Conservation (phyloP, 2,888 invertebrate species). For the Meghimatium bilineatum region DNA sequence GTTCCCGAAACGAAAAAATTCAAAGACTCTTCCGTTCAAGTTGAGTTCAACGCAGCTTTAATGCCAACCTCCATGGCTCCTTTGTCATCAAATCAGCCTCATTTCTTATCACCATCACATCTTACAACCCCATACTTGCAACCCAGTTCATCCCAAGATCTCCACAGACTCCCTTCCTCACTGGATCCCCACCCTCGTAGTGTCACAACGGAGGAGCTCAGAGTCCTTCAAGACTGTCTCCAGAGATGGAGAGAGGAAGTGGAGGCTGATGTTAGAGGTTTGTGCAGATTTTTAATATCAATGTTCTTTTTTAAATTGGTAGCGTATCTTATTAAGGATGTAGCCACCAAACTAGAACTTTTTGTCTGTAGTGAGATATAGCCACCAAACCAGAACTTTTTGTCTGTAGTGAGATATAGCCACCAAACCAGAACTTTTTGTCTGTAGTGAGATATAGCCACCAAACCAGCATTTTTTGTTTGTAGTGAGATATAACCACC, state of each 20-base stretch:
- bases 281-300: not conserved
- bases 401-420: too few species aligned
- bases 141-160: not conserved
- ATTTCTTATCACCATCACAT: not conserved
- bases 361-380: too few species aligned
- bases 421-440: too few species aligned
- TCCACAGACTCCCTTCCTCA: not conserved
- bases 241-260: constrained; percentile 77
- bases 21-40: constrained; percentile 45
- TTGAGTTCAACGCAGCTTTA: constrained; percentile 29
- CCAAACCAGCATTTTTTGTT: too few species aligned
- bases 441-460: too few species aligned
- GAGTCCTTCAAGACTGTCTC: constrained; percentile 76
- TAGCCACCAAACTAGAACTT: too few species aligned
- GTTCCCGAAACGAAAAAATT: constrained; percentile 46
- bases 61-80: constrained; percentile 11
- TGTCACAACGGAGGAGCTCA: constrained; percentile 73
- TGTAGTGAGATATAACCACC: too few species aligned
- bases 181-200: constrained; percentile 65
- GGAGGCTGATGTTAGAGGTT: constrained; percentile 76
- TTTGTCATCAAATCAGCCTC: not conserved
- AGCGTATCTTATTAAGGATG: too few species aligned
- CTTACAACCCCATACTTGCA: not conserved
- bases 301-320: not conserved
- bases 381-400: too few species aligned